Conservation (phyloP, 2,888 invertebrate species). For the Polymixis lichenea region DNA sequence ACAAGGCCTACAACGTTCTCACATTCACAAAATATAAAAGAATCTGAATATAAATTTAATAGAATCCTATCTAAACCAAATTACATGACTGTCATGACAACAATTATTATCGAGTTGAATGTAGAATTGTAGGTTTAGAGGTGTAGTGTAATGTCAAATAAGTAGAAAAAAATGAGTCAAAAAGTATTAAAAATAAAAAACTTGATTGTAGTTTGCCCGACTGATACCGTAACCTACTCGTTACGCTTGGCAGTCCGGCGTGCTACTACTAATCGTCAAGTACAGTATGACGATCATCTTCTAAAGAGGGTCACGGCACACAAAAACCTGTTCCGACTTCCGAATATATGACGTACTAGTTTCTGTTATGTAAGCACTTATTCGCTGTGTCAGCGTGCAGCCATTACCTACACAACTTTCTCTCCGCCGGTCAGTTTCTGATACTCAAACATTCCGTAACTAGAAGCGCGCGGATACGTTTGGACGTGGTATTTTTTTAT, state of each 20-base stretch:
- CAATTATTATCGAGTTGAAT: no score
- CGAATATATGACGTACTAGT: conserved; percentile 48
- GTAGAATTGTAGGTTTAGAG: no score
- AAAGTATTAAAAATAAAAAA: no score
- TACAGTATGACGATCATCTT: conserved; percentile 12
- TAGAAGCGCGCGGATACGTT: conserved; percentile 54
- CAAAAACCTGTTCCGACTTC: conserved; percentile 34
- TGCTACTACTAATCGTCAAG: not conserved
- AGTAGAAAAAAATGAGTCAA: no score
- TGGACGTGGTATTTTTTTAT: not conserved
- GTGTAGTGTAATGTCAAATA: no score
- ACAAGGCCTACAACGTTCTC: no score
- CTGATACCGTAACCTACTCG: conserved; percentile 18
- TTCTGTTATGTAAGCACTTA: conserved; percentile 55
- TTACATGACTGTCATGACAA: no score
- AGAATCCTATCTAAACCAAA: no score
- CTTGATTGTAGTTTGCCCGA: not conserved
- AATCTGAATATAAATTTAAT: no score
- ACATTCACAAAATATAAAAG: no score
- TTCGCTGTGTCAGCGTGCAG: conserved; percentile 49
- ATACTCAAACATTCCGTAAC: conserved; percentile 53
- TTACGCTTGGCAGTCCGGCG: not conserved
- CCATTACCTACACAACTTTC: conserved; percentile 68
- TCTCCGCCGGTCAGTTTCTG: conserved; percentile 61
- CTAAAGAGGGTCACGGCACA: conserved; percentile 46